Conservation (phyloP, 2,888 invertebrate species). For the Agrochola lychnidis region DNA sequence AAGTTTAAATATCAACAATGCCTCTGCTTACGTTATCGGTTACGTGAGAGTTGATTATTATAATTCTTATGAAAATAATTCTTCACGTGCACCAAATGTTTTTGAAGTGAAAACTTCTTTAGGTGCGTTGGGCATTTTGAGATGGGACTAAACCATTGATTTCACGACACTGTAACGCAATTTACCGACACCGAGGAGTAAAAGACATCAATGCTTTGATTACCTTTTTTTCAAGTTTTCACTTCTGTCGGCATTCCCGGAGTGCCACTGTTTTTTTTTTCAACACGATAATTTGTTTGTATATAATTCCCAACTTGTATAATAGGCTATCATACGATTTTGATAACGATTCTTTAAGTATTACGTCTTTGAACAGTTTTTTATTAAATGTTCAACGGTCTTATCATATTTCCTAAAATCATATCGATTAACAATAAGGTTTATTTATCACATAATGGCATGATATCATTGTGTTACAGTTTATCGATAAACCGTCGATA, state of each 20-base stretch:
- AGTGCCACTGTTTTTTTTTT: neutral
- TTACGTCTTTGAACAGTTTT: constrained; percentile 17
- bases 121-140: too few species aligned
- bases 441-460: constrained; percentile 43
- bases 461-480: constrained; percentile 52
- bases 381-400: neutral
- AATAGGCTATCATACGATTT: constrained; percentile 25
- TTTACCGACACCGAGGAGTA: too few species aligned
- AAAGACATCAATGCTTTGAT: too few species aligned
- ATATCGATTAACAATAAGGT: constrained; percentile 44
- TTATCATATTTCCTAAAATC: constrained; percentile 54
- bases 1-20: neutral
- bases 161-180: too few species aligned
- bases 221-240: too few species aligned
- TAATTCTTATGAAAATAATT: too few species aligned
- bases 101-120: neutral
- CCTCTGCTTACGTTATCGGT: neutral
- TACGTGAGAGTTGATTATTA: neutral
- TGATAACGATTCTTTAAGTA: constrained; percentile 41
- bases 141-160: too few species aligned
- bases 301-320: neutral
- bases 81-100: neutral
- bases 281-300: neutral
- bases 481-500: constrained; percentile 42
- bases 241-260: too few species aligned